Evolutionary conservation across 2,797 vertebrate species (phyloP).

Genomic region (Sternarchorhynchus goeldii): DNA sequence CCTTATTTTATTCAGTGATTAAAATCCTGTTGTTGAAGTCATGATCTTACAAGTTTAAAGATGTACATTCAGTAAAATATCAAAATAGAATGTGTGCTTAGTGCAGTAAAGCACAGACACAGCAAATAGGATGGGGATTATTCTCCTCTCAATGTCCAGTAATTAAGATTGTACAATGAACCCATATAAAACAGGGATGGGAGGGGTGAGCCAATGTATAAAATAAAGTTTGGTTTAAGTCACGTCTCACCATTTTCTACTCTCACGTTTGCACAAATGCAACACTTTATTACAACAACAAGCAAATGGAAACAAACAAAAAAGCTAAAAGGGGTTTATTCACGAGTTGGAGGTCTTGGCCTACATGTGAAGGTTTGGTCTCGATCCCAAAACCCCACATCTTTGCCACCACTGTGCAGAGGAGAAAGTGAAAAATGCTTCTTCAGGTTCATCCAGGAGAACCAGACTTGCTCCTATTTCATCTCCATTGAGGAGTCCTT

Average conservation of each 20-base stretch:
- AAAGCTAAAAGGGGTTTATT: conserved; percentile 68
- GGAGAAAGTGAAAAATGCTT: conserved; percentile 71
- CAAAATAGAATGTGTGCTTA: conserved; percentile 56
- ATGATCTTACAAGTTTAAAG: conserved; percentile 57
- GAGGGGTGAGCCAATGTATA: conserved; percentile 53
- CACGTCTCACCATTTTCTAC: conserved; percentile 62
- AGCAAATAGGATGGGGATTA: conserved; percentile 56
- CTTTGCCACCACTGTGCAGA: conserved; percentile 52
- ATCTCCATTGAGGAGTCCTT: conserved; percentile 64
- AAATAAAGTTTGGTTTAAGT: conserved; percentile 57
- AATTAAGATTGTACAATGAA: conserved; percentile 72
- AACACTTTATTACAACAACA: conserved; percentile 48
- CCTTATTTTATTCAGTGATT: conserved; percentile 55
- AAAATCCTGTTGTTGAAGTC: conserved; percentile 56
- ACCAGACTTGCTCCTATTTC: conserved; percentile 40
- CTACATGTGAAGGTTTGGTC: conserved; percentile 58
- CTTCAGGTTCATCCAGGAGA: conserved; percentile 40
- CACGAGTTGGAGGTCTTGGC: conserved; percentile 71
- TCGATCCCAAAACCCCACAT: conserved; percentile 59
- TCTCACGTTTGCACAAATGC: conserved; percentile 62
- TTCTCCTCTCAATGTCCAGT: conserved; percentile 55
- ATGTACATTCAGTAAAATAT: conserved; percentile 57
- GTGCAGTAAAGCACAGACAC: conserved; percentile 57
- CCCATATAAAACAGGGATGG: conserved; percentile 48
- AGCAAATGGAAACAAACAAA: conserved; percentile 27